phyloP scores from a whole-genome alignment of 1,140 invertebrate species.

The Drosophila tsacasi region DNA sequence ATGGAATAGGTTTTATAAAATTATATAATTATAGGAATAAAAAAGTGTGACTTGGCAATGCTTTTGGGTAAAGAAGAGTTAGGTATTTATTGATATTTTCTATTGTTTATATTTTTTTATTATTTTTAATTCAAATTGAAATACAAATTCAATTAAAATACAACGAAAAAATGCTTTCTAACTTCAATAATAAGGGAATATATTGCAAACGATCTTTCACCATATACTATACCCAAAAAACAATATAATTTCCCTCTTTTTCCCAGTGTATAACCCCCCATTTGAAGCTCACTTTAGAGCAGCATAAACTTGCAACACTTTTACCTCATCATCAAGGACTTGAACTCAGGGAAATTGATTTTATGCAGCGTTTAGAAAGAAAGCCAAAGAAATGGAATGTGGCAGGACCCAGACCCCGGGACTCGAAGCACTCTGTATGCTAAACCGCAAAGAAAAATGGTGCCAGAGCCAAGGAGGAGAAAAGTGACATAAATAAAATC shows the following conservation, averaged over 20 bases:
- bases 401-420: slow-evolving; percentile 2
- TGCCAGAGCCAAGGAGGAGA: slow-evolving; percentile 34
- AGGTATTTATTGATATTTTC: not conserved
- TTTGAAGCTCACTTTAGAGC: slow-evolving; percentile 12
- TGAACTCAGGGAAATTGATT: slow-evolving; percentile 74
- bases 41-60: not conserved
- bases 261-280: not conserved
- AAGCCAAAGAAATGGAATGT: slow-evolving; percentile 16
- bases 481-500: slow-evolving; percentile 82
- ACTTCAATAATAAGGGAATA: too few relatives aligned
- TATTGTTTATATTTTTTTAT: not conserved
- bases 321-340: slow-evolving; percentile 69
- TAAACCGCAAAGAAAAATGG: slow-evolving; percentile 73
- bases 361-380: slow-evolving; percentile 65
- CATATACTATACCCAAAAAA: not conserved
- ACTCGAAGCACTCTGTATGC: slow-evolving; percentile 48
- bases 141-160: not conserved
- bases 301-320: slow-evolving; percentile 77
- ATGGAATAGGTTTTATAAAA: too few relatives aligned
- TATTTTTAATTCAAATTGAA: not conserved
- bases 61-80: not conserved
- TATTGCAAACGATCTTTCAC: too few relatives aligned
- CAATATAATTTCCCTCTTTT: not conserved
- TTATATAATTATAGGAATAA: too few relatives aligned
- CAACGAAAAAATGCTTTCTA: not conserved